Percentiles rank a stretch among this genome's conserved stretches.
Evolutionary conservation across 2,113 vertebrate genomes (phyloP).

Genomic region (Hepsetus odoe): DNA sequence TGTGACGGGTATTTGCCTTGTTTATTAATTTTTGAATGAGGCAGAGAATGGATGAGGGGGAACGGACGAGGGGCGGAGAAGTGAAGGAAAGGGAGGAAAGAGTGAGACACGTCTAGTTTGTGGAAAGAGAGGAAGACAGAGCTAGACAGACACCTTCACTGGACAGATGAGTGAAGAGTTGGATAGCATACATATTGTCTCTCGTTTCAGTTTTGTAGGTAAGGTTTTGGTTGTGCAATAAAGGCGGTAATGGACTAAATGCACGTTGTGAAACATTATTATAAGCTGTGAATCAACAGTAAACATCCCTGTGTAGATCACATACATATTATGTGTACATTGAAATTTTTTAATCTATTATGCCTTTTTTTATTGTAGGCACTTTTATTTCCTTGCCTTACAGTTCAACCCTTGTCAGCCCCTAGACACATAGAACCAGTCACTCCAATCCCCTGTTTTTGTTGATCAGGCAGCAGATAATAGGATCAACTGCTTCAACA

Average conservation of each 20-base stretch:
- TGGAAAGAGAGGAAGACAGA: neutral
- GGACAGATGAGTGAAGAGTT: neutral
- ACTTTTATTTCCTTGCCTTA: neutral
- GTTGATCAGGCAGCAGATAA: conserved; percentile 60
- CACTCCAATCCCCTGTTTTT: conserved; percentile 47
- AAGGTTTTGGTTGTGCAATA: no score
- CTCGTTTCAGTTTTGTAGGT: no score
- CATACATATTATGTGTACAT: no score
- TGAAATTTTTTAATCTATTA: no score
- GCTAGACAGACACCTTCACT: neutral
- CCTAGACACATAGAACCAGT: neutral
- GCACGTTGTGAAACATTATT: no score
- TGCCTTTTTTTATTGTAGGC: neutral
- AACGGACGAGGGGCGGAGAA: conserved; percentile 6
- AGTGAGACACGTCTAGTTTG: neutral
- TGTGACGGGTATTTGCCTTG: conserved; percentile 57
- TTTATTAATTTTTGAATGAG: conserved; percentile 60
- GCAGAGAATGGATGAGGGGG: conserved; percentile 22
- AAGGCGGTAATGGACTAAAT: no score
- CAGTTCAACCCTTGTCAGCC: neutral
- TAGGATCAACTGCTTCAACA: conserved; percentile 56
- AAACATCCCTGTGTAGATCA: no score
- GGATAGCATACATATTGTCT: neutral
- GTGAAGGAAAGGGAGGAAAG: neutral
- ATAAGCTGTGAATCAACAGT: no score